Percentiles rank a stretch among this genome's conserved stretches.
Conservation (phyloP, 2,113 vertebrate genomes). For the Verasper variegatus region DNA sequence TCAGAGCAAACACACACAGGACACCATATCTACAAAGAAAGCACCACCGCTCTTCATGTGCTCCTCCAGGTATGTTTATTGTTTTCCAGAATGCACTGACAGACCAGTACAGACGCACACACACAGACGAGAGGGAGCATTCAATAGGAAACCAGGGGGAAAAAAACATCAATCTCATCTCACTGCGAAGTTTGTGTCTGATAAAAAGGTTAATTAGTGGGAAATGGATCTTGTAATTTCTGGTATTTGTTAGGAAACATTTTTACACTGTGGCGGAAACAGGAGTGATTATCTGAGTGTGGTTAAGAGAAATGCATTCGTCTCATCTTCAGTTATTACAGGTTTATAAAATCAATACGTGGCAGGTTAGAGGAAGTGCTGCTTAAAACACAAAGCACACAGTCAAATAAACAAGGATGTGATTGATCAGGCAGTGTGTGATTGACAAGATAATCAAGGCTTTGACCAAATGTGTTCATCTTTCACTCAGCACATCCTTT, state of each 20-base stretch:
- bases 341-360: constrained; percentile 24
- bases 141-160: constrained; percentile 22
- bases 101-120: constrained; percentile 29
- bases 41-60: not conserved
- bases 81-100: constrained; percentile 54
- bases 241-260: not conserved
- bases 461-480: constrained; percentile 9
- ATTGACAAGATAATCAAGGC: constrained; percentile 28
- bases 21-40: constrained; percentile 19
- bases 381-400: constrained; percentile 12
- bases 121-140: constrained; percentile 40
- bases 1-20: constrained; percentile 19
- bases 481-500: constrained; percentile 30
- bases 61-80: constrained; percentile 74
- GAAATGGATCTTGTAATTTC: constrained; percentile 21
- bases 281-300: constrained; percentile 36
- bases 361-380: constrained; percentile 13
- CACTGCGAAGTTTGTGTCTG: constrained; percentile 12
- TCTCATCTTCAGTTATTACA: constrained; percentile 21
- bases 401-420: constrained; percentile 6
- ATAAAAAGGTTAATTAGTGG: constrained; percentile 19
- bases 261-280: constrained; percentile 8
- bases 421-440: constrained; percentile 38
- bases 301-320: constrained; percentile 22
- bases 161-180: not conserved